These are phyloP conservation scores for Andrena chrysosceles DNA, from an alignment of 2,888 invertebrate species.

Conservation along the genomic window DNA sequence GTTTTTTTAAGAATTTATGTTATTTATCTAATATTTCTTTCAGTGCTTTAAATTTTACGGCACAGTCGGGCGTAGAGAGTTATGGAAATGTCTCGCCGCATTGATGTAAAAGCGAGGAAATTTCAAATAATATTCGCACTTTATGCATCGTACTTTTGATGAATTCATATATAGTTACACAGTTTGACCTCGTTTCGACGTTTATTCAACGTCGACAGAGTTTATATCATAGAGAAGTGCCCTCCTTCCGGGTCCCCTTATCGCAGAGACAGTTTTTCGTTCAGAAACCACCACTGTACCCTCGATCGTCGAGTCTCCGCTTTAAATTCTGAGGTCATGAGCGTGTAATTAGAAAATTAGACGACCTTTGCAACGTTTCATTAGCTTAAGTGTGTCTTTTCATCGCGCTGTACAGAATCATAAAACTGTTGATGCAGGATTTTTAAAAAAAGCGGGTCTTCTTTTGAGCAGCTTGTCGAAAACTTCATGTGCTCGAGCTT, in stretches of 20 bases:
- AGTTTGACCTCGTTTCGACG: background rate
- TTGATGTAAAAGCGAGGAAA: background rate
- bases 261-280: background rate
- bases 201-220: background rate
- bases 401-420: too few relatives aligned
- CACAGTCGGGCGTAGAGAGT: background rate
- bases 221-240: constrained; percentile 1
- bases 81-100: background rate
- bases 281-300: background rate
- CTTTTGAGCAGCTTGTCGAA: too few relatives aligned
- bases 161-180: background rate
- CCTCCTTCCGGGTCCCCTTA: background rate
- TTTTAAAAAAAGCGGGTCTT: too few relatives aligned
- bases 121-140: background rate
- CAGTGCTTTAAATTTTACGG: too few relatives aligned
- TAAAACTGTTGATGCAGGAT: too few relatives aligned
- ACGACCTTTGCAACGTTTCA: background rate
- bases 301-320: background rate
- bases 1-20: background rate
- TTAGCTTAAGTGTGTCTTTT: background rate
- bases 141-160: background rate
- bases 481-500: too few relatives aligned
- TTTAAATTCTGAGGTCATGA: background rate
- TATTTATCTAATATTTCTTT: background rate
- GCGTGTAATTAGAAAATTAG: constrained; percentile 8